Conservation (phyloP, 2,113 vertebrate genomes). For the Sinocyclocheilus maitianheensis region DNA sequence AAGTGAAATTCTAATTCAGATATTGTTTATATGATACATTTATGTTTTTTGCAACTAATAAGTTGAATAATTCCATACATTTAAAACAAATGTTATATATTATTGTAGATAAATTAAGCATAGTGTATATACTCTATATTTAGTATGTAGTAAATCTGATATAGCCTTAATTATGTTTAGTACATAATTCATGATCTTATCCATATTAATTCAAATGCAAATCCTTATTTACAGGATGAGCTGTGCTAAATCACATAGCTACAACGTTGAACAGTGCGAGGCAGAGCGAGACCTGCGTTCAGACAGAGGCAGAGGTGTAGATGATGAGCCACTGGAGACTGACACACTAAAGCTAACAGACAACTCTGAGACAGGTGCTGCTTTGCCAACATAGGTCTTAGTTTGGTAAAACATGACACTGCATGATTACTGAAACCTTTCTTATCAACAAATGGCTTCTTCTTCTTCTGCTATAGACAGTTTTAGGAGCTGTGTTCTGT, state of each 20-base stretch:
- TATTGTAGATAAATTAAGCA: no score
- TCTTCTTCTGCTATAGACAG: conserved; percentile 54
- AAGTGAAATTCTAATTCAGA: neutral
- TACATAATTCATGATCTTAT: neutral
- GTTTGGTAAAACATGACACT: neutral
- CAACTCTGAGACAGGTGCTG: conserved; percentile 39
- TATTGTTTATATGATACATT: no score
- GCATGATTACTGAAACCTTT: no score
- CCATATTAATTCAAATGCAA: neutral
- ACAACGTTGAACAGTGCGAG: conserved; percentile 64
- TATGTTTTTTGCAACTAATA: no score
- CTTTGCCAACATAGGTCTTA: neutral
- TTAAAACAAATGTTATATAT: neutral
- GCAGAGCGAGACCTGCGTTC: neutral
- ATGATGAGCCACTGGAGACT: neutral
- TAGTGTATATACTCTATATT: neutral
- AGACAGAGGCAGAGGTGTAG: neutral
- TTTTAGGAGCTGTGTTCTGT: conserved; percentile 74
- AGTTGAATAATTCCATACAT: no score
- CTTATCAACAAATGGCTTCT: no score
- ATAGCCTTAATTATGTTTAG: neutral
- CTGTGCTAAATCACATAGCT: conserved; percentile 57
- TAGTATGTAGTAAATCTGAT: neutral
- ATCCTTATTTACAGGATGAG: conserved; percentile 55
- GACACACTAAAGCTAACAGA: conserved; percentile 3